Evolutionary conservation across 2,888 invertebrate genomes (phyloP), one percentile per base, ranked within the genome.

Genomic region (Brenthis daphne): DNA sequence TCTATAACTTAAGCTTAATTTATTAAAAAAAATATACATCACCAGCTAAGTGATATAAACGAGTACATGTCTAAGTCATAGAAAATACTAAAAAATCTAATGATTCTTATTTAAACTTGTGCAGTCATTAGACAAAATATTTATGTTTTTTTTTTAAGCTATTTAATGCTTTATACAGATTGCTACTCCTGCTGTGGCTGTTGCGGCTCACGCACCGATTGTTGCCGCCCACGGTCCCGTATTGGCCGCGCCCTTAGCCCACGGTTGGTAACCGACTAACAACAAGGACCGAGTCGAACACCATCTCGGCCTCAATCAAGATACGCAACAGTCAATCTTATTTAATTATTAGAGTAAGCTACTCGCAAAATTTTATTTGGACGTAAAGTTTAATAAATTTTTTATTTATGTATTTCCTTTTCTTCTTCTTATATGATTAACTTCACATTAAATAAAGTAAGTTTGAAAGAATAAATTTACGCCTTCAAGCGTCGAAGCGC

Each of bases 321-420:
- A 74, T 58, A 72, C 50, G 88, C 89, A 90, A 89, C 90, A 91
- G 88, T 90, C 88, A 90, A 78, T 73, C 70, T 76, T 85, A 85
- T 85, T 83, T 85, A 87, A 86, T 81, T 79, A 29, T 53, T 68
- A 70, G 67, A 48, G 58, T 68, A 70, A 67, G 64, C 43, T 61
- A 54, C 47, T 57, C 53, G 60, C 51, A 33, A 61, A 71, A 54
- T 61, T 56, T 54, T 67, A 51, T 67, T 72, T 69, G 64, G 64
- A 66, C 53, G 37, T 65, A 61, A 33, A 2, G 29, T 50, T 50
- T 50, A 60, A 65, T 67, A 63, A 58, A 50, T 64, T 67, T 24
- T 68, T 66, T 67, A 69, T 67, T 65, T 65, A 67, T 67, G 24
- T 64, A 65, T 50, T 33, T 8, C 5, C 13, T 29, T 47, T 63